Base-by-base conservation (phyloP, 2,113 vertebrate genomes). In the Picathartes gymnocephalus region DNA sequence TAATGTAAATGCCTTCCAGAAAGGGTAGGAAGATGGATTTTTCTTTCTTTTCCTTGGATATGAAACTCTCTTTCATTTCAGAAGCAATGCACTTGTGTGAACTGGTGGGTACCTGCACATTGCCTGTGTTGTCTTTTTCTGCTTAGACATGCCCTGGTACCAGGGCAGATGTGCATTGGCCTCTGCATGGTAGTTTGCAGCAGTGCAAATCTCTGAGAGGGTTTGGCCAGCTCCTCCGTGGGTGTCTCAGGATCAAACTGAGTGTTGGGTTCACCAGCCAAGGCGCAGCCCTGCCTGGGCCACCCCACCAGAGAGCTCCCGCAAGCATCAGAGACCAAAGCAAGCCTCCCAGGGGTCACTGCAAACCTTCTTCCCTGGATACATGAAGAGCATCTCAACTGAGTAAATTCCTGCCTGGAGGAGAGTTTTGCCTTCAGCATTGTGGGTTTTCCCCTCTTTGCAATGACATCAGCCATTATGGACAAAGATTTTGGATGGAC, bases 101-200 rank as follows among this genome's bases (percentile, higher is more conserved):
- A 80, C 15, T 0, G 0, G 11, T 47, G 35, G 22, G 37, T 30
- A 82, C 21, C 42, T 54, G 15, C 0, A 0, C 13, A 3, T 27
- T 64, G 50, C 9, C 14, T 1, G 1, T 18, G 11, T 20, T 57
- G 30, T 51, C 31, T 5, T 45, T 48, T 66, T 71, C 61, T 82
- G 11, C 35, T 57, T 35, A 31, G 22, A 23, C 2, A 1, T 33
- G 22, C 14, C 53, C 69, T 51, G 44, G 17, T 51, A 17, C 27
- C 37, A 6, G 33, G 57, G 7, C 28, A 57, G 31, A 9, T 37
- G 9, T 60, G 33, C 21, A 6, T 21, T 25, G n/a, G 4, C 9
- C n/a, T 82, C 42, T 66, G 17, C 0, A 0, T 9, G 5, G 21
- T 33, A 4, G 1, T 48, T 56, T 86, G 13, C n/a, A 70, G 54